Base-by-base conservation (phyloP, 2,797 vertebrate genomes). In the Catamblyrhynchus diadema region DNA sequence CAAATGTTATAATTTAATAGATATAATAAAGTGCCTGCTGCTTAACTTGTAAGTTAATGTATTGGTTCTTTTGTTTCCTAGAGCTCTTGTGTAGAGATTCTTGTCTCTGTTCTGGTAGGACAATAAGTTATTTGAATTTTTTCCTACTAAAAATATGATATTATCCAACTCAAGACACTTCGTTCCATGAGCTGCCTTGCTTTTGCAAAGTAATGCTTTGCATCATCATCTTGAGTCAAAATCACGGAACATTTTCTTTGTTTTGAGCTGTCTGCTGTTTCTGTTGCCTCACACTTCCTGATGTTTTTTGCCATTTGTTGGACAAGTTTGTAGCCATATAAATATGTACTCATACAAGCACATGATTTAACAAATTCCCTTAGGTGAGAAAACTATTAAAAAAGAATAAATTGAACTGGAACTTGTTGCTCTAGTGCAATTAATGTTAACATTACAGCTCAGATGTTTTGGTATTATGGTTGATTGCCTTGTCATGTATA, bases 1-100 rank as follows among this genome's bases (percentile, higher is more conserved):
- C 42, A 92, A 91, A 95, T 81, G 42, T 12, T 84, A 12, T 93
- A 90, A 78, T 83, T 91, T 59, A 90, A 83, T 93, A 32, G 66
- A 41, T 83, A 88, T 81, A 89, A 90, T 86, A 47, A 88, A 90
- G 50, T 83, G 50, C 42, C 69, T 93, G 5, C 69, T 41, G 72
- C 45, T 61, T 90, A 81, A 86, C 61, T 94, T 94, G 66, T 21
- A 81, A 81, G 85, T 65, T 88, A 85, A 86, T 90, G 28, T 74
- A 72, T 57, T 74, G 42, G 33, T 32, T 86, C 69, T 93, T 86
- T 81, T 83, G 57, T 78, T 89, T 78, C 69, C 24, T 16, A 6
- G 30, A 57, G 44, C 45, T 88, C 82, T 67, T 57, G 57, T 6
- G 2, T 47, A 81, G 81, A 75, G 67, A 71, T 83, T 82, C 53